Evolutionary conservation across 2,888 invertebrate genomes (phyloP).

Genomic region (Pheosia tremula): DNA sequence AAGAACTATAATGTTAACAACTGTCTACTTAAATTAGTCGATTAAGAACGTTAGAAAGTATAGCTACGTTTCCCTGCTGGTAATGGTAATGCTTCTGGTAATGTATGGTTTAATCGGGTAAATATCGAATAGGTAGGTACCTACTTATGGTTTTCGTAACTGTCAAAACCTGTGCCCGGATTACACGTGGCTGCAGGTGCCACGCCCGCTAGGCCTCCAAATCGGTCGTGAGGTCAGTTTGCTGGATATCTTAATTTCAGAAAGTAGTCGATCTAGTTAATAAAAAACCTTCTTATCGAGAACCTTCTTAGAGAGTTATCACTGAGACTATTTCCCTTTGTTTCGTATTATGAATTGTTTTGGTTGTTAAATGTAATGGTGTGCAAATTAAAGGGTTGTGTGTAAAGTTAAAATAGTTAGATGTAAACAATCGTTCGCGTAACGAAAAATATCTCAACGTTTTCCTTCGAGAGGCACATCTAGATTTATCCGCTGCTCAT

Average conservation of each 20-base stretch:
- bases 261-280: constrained; percentile 76
- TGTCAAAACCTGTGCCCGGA: no score
- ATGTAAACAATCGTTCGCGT: constrained; percentile 71
- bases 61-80: no score
- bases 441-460: constrained; percentile 58
- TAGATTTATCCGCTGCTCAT: constrained; percentile 43
- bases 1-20: no score
- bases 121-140: no score
- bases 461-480: constrained; percentile 53
- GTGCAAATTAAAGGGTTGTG: constrained; percentile 85
- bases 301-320: constrained; percentile 63
- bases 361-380: constrained; percentile 73
- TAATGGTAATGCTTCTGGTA: no score
- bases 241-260: constrained; percentile 61
- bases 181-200: no score
- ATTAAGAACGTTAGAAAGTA: no score
- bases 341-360: constrained; percentile 58
- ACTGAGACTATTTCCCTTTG: constrained; percentile 51
- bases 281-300: constrained; percentile 53
- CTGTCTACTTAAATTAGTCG: no score
- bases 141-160: no score
- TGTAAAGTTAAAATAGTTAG: constrained; percentile 83
- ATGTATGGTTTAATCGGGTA: no score
- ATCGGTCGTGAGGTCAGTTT: not conserved
- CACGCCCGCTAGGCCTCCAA: no score